These are phyloP conservation scores for Lanistes nyassanus DNA, from an alignment of 1,140 invertebrate species.

Conservation along the genomic window DNA sequence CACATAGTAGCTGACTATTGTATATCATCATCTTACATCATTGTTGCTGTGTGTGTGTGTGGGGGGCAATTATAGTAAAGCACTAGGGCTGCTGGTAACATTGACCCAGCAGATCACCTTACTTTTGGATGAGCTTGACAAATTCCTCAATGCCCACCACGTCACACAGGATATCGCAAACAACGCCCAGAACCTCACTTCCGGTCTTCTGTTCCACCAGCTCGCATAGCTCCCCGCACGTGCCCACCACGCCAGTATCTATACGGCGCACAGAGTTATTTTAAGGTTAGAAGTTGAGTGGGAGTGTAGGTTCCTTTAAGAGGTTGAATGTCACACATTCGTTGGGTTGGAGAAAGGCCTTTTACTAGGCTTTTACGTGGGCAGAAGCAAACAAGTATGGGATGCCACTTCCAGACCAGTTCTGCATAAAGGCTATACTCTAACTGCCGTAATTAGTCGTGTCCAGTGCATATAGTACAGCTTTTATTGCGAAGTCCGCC, in stretches of 20 bases:
- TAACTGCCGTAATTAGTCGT: no score
- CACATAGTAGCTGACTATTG: no score
- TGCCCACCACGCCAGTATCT: slow-evolving; percentile 55
- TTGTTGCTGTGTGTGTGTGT: no score
- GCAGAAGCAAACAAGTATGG: no score
- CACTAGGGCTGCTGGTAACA: no score
- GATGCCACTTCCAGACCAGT: no score
- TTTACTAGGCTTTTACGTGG: no score
- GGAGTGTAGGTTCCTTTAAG: neutral
- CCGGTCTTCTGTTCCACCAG: slow-evolving; percentile 52
- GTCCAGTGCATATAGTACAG: no score
- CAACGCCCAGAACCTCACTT: slow-evolving; percentile 48
- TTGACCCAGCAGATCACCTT: slow-evolving; percentile 3
- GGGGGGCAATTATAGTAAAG: no score
- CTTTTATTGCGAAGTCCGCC: neutral
- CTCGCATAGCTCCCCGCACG: slow-evolving; percentile 52
- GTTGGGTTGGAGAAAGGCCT: neutral
- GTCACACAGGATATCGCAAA: slow-evolving; percentile 59
- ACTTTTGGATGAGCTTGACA: slow-evolving; percentile 58
- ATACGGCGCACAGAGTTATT: slow-evolving; percentile 3
- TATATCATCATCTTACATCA: no score
- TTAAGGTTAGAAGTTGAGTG: neutral
- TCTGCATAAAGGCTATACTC: no score
- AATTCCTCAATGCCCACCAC: slow-evolving; percentile 59
- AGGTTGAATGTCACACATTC: neutral